These are phyloP conservation scores for Molossus molossus DNA, from an alignment of 2,797 vertebrate species.

Conservation along the genomic window DNA sequence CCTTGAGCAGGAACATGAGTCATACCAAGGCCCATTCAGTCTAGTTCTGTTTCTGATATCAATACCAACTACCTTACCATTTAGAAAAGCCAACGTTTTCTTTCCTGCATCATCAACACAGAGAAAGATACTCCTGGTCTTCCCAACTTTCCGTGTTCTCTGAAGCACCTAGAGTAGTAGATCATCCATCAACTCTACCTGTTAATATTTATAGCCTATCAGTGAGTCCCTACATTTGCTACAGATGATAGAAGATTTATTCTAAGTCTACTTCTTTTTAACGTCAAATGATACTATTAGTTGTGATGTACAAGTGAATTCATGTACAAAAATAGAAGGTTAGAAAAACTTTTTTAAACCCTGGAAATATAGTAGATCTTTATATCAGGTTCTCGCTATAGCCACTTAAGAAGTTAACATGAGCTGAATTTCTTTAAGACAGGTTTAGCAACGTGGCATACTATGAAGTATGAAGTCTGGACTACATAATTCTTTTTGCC, in stretches of 20 bases:
- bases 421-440: background rate
- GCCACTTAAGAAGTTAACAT: background rate
- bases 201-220: background rate
- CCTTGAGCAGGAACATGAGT: background rate
- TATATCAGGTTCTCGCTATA: background rate
- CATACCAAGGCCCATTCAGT: background rate
- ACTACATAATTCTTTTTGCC: background rate
- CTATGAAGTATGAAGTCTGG: background rate
- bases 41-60: background rate
- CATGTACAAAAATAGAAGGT: background rate
- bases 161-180: background rate
- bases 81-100: background rate
- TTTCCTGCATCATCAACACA: conserved; percentile 26
- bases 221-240: background rate
- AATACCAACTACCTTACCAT: background rate
- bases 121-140: background rate
- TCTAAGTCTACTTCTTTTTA: background rate
- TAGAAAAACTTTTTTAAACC: background rate
- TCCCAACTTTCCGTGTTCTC: background rate
- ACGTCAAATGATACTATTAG: background rate
- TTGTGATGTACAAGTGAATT: background rate
- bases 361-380: background rate
- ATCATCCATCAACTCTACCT: background rate
- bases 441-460: background rate
- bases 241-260: background rate